Conservation (phyloP, 2,888 invertebrate genomes). For the Blomia tropicalis region DNA sequence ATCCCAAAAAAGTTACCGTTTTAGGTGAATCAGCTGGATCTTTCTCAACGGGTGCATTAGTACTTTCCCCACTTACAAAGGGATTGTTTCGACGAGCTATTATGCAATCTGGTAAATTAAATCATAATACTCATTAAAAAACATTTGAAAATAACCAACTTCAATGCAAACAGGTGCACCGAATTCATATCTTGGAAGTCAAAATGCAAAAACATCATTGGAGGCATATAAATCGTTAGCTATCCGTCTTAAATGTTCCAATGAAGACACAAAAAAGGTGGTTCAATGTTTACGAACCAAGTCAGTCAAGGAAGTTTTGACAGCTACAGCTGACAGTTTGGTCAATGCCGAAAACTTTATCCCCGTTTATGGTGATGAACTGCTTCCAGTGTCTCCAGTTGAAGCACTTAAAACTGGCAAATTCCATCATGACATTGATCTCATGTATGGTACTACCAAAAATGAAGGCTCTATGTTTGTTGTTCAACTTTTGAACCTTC, state of each 20-base stretch:
- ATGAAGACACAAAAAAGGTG: background rate
- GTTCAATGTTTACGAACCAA: background rate
- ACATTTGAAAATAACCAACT: no score
- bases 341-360: background rate
- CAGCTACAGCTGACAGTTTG: background rate
- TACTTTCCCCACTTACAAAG: background rate
- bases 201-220: background rate
- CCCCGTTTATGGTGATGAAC: constrained; percentile 4
- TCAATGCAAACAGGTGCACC: constrained; percentile 3
- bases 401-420: constrained; percentile 2
- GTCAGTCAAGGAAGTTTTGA: background rate
- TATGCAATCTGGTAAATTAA: background rate
- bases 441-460: constrained; percentile 18
- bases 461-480: constrained; percentile 23
- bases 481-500: constrained; percentile 2
- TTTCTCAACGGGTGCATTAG: background rate
- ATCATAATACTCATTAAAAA: no score
- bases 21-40: constrained; percentile 12
- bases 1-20: background rate
- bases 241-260: background rate
- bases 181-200: background rate
- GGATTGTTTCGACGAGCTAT: background rate
- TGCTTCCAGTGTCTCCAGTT: background rate
- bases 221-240: background rate
- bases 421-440: constrained; percentile 17